Base-by-base conservation (phyloP, 2,113 vertebrate genomes). In the Sylvilagus bachmani region DNA sequence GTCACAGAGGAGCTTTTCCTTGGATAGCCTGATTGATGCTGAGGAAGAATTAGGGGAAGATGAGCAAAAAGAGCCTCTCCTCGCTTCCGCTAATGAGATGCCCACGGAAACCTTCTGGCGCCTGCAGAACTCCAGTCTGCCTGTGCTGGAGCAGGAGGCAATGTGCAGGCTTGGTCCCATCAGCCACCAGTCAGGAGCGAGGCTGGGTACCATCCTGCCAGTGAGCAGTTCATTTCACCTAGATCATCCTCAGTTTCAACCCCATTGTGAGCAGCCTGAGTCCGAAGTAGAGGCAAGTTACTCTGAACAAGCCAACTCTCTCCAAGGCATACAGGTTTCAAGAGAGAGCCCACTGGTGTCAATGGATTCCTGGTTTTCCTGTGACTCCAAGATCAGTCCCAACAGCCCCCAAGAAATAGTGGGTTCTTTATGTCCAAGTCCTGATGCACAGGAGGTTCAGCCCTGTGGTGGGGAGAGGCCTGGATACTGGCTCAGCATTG, bases 41-140 rank as follows among this genome's bases (percentile, higher is more conserved):
- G 98, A 98, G 95, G 98, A 98, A 36, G 97, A 97, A 36, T 62
- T 91, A 44, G 80, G 62, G 86, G 96, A 97, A 97, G 95, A 97
- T 24, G 21, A 16, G 0, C 89, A 97, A 92, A 98, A 97, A 87
- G 95, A 97, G 58, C 85, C 69, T 84, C 97, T 97, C 90, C 95
- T 93, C 66, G 93, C 95, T 80, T 98, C 98, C 80, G 95, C 98
- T 83, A 98, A 98, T 81, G 98, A 98, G 96, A 95, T 98, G 53
- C 99, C 99, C 71, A 98, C 98, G 84, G 99, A 99, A 96, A 97
- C 97, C 27, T 98, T 98, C 90, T 99, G 99, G 99, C 99, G 95
- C 85, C 95, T 98, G 64, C 98, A 98, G 94, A 97, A 94, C 61
- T 93, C 96, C 77, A 97, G 71, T 66, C 93, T 96, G 51, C 90